Base-by-base conservation (phyloP, 2,888 invertebrate species). In the Leptinotarsa tumamoca region DNA sequence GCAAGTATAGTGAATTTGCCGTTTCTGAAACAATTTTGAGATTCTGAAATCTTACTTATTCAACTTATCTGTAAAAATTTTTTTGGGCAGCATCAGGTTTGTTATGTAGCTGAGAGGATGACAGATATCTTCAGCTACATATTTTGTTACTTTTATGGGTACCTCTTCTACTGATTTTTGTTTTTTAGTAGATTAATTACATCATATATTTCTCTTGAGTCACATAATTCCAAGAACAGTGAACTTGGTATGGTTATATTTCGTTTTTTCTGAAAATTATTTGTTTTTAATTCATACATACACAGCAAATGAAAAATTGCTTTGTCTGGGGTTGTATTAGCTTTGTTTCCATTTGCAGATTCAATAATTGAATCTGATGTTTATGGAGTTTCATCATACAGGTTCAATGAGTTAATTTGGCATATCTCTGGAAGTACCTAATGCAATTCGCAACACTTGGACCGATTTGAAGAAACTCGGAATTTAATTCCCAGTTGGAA, bases 1-100 rank as follows among this genome's bases (percentile, higher is more conserved):
- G 68, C 50, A 68, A 68, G 52, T 68, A 51, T 68, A 50, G 52
- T 68, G 51, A 7, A 68, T 68, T 68, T 27, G n/a, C 27, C 67
- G 33, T 33, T 67, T 67, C 49, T 67, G 49, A 67, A 67, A 14
- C 27, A 50, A 23, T 50, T 68, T 68, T 50, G 68, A 68, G 68
- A 51, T 43, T 68, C 13, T 51, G 52, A 68, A 51, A 51, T 68
- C 51, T 27, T 4, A 50, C 51, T 14, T 21, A 2, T 58, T 58
- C 18, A 21, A 10, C 14, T 21, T 21, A 58, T 58, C 50, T 67
- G 49, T 0, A 1, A 18, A 67, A 49, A 4, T n/a, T 33, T 0
- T 49, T n/a, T 18, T 67, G 49, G 43, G 14, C 21, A 67, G n/a
- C 67, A 67, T 67, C 67, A 67, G 67, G 43, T 67, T 27, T 27